Percentiles rank a stretch among this genome's conserved stretches.
phyloP scores from a whole-genome alignment of 2,113 vertebrate genomes.

The Macaca mulatta region DNA sequence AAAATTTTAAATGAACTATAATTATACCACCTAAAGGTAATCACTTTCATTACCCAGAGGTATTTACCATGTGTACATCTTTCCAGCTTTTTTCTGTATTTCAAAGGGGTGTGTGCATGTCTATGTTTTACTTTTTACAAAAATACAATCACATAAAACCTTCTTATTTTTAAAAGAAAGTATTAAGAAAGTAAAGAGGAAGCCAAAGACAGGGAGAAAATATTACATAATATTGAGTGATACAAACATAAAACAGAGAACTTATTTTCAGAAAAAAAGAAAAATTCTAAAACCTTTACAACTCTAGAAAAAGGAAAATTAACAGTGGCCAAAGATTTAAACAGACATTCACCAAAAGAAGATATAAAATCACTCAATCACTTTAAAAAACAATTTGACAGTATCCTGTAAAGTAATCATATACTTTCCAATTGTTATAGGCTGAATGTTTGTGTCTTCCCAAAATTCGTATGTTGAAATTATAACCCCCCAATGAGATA shows the following conservation, averaged over 20 bases:
- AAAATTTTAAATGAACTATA: not conserved
- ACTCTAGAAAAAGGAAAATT: conserved; percentile 20
- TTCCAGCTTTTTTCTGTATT: not conserved
- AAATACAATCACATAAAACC: not conserved
- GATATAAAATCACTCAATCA: not conserved
- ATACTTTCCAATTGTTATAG: not conserved
- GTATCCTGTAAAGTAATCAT: not conserved
- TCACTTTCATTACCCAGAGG: not conserved
- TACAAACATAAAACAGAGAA: not conserved
- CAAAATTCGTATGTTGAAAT: not conserved
- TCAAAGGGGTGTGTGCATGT: not conserved
- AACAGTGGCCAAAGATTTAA: not conserved
- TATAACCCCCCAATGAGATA: not conserved
- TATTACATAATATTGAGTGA: not conserved
- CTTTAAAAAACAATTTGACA: not conserved
- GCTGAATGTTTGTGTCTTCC: not conserved
- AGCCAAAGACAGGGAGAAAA: not conserved
- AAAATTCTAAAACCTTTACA: not conserved
- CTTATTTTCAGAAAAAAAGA: not conserved
- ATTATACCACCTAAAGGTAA: not conserved
- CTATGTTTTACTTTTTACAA: not conserved
- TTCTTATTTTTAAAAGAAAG: not conserved
- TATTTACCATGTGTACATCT: not conserved
- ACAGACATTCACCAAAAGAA: not conserved
- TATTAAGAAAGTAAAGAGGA: conserved; percentile 8